These are phyloP conservation scores for Drosophila recens DNA, from an alignment of 2,888 invertebrate species.

Conservation along the genomic window DNA sequence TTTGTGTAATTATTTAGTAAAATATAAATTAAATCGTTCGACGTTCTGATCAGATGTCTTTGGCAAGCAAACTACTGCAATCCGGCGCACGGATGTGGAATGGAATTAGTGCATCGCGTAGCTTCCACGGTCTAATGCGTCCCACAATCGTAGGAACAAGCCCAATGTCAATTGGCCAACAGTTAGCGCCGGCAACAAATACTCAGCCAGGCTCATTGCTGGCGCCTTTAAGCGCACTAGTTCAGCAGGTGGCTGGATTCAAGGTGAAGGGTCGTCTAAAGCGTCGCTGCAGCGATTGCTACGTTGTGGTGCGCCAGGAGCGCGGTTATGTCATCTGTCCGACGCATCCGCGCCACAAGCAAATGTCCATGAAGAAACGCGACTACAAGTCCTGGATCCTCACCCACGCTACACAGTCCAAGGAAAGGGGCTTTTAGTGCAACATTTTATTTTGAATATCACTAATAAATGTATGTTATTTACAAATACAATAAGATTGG, in stretches of 20 bases:
- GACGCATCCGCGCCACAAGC: slow-evolving; percentile 92
- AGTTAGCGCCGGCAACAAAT: slow-evolving; percentile 26
- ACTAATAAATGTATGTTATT: not conserved
- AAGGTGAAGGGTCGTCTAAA: slow-evolving; percentile 90
- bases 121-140: slow-evolving; percentile 74
- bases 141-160: slow-evolving; percentile 43
- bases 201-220: slow-evolving; percentile 57
- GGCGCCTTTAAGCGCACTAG: slow-evolving; percentile 72
- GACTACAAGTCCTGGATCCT: slow-evolving; percentile 91
- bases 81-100: slow-evolving; percentile 48
- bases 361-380: slow-evolving; percentile 90
- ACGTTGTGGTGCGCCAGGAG: slow-evolving; percentile 89
- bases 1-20: slow-evolving; percentile 18
- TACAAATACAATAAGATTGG: not conserved
- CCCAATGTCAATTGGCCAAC: slow-evolving; percentile 21
- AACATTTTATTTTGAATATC: not conserved
- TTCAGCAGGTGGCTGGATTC: slow-evolving; percentile 87
- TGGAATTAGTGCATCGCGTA: slow-evolving; percentile 40
- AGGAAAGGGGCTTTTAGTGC: slow-evolving; percentile 79
- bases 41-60: slow-evolving; percentile 71
- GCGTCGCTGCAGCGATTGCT: slow-evolving; percentile 92
- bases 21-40: slow-evolving; percentile 50
- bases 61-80: slow-evolving; percentile 64
- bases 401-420: slow-evolving; percentile 90
- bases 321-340: slow-evolving; percentile 91